Evolutionary conservation across 2,113 vertebrate genomes (phyloP).

Genomic region (Otolemur garnettii): DNA sequence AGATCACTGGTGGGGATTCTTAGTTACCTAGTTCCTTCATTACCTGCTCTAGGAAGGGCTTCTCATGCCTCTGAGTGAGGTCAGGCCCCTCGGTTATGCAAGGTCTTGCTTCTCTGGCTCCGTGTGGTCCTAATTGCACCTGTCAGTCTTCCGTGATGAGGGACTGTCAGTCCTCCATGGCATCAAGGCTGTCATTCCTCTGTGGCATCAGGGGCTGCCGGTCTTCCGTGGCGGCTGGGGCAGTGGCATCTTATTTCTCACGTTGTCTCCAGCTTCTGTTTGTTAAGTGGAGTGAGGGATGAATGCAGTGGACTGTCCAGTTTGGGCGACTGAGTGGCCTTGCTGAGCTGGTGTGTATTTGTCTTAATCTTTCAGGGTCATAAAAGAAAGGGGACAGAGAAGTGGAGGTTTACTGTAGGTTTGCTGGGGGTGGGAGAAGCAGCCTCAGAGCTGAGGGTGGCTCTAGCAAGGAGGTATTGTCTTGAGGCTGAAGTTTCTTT

Average conservation of each 20-base stretch:
- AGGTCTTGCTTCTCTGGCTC: not conserved
- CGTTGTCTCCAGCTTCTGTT: not conserved
- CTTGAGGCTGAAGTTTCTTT: not conserved
- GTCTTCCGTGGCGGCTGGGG: too few species aligned
- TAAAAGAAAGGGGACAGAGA: not conserved
- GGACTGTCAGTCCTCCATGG: too few species aligned
- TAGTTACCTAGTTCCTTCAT: too few species aligned
- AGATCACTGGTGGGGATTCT: too few species aligned
- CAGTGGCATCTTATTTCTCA: not conserved
- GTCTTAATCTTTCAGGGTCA: not conserved
- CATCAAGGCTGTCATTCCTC: too few species aligned
- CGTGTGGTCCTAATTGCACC: not conserved
- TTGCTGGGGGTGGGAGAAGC: not conserved
- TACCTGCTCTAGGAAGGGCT: not conserved
- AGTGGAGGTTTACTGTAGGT: not conserved
- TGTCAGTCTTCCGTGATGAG: not conserved
- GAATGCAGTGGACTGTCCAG: not conserved
- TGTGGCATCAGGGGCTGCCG: too few species aligned
- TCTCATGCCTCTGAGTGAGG: not conserved
- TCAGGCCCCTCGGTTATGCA: not conserved
- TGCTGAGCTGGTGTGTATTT: not conserved
- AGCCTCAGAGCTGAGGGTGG: not conserved
- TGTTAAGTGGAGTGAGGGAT: not conserved
- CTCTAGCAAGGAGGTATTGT: not conserved
- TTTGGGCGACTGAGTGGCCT: constrained; percentile 9